Percentiles rank a stretch among this genome's conserved stretches.
Evolutionary conservation across 2,797 vertebrate genomes (phyloP).

Genomic region (Sparus aurata): DNA sequence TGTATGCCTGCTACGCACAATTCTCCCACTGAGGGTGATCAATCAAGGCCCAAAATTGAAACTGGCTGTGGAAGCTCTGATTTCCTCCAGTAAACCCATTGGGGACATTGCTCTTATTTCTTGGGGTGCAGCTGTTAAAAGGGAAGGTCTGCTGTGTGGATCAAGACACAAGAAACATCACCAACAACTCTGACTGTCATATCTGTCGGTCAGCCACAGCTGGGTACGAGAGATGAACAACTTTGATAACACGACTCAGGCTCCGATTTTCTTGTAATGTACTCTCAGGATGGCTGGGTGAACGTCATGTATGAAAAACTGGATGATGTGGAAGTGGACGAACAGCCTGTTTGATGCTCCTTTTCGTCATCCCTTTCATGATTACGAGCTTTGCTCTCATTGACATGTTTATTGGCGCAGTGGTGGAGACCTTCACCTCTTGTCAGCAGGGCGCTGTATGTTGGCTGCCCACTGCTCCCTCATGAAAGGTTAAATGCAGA

Average conservation of each 20-base stretch:
- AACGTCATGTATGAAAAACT: constrained; percentile 94
- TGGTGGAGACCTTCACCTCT: no score
- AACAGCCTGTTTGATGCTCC: constrained; percentile 75
- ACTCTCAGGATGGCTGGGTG: constrained; percentile 94
- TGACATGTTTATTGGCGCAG: no score
- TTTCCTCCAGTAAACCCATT: constrained; percentile 91
- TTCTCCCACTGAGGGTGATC: constrained; percentile 93
- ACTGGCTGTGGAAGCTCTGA: constrained; percentile 92
- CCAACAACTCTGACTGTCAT: constrained; percentile 85
- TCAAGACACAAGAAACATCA: constrained; percentile 88
- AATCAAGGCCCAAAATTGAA: constrained; percentile 92
- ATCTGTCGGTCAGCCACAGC: constrained; percentile 84
- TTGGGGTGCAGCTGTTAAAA: constrained; percentile 95
- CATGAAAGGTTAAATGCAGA: no score
- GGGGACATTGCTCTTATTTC: constrained; percentile 92
- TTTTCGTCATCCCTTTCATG: no score
- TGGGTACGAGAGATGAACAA: constrained; percentile 91
- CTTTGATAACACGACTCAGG: constrained; percentile 93
- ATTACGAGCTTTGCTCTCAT: no score
- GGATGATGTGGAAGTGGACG: constrained; percentile 91
- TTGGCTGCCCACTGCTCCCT: no score
- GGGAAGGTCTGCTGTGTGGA: constrained; percentile 94
- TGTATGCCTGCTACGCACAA: constrained; percentile 88
- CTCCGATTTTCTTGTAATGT: constrained; percentile 93
- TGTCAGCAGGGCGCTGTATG: no score